A percentile compares a stretch with the other conserved stretches of the same genome.
Evolutionary conservation across 2,113 vertebrate species (phyloP).

Genomic region (Carollia perspicillata): DNA sequence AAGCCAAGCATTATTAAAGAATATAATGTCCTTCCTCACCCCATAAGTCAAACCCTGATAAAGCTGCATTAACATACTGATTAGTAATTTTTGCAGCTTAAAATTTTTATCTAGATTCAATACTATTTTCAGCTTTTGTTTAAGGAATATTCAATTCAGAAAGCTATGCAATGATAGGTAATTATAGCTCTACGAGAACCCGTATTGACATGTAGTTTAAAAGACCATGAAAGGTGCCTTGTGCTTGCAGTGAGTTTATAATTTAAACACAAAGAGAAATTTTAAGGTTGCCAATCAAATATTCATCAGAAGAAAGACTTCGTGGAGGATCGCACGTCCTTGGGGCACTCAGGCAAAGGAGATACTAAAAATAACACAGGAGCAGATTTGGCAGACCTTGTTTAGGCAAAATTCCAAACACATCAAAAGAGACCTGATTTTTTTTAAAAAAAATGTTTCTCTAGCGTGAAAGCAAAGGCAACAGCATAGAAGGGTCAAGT

Average conservation of each 20-base stretch:
- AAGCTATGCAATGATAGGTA: constrained; percentile 68
- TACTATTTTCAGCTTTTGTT: constrained; percentile 68
- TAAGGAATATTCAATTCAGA: constrained; percentile 74
- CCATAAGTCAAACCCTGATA: background rate
- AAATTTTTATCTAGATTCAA: constrained; percentile 60
- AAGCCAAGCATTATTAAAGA: constrained; percentile 30
- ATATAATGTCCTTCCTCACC: constrained; percentile 15
- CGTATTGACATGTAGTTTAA: constrained; percentile 70
- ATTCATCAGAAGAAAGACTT: constrained; percentile 61
- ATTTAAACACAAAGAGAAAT: constrained; percentile 72
- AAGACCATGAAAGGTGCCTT: constrained; percentile 66
- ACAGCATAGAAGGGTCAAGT: background rate
- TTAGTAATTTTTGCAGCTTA: constrained; percentile 46
- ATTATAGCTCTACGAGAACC: constrained; percentile 69
- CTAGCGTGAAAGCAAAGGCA: background rate
- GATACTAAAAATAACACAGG: constrained; percentile 70
- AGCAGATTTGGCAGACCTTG: constrained; percentile 46
- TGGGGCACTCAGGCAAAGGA: constrained; percentile 49
- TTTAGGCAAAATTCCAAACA: constrained; percentile 63
- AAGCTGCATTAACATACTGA: constrained; percentile 44
- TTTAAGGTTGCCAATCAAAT: constrained; percentile 73
- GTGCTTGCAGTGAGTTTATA: constrained; percentile 69
- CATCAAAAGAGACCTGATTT: background rate
- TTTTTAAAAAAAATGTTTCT: background rate
- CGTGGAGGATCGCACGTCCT: constrained; percentile 50